Evolutionary conservation across 2,888 invertebrate genomes (phyloP).

Genomic region (Anticlea derivata): DNA sequence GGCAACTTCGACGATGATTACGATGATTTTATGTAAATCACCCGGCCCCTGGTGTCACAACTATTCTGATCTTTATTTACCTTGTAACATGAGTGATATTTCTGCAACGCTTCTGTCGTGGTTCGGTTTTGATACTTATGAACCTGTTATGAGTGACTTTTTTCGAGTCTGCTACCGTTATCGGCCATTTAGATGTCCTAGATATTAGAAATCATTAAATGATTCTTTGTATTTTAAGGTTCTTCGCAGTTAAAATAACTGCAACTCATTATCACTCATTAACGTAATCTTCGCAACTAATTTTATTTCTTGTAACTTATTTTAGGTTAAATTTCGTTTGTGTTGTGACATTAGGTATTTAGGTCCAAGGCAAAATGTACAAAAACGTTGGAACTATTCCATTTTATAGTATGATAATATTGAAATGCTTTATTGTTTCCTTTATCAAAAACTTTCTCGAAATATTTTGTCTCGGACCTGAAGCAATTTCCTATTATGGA

Average conservation of each 20-base stretch:
- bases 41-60: constrained; percentile 28
- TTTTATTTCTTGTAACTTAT: constrained; percentile 8
- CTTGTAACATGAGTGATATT: constrained; percentile 13
- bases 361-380: constrained; percentile 27
- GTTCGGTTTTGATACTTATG: background rate
- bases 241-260: too few species aligned
- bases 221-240: background rate
- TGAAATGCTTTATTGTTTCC: constrained; percentile 15
- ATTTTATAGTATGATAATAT: constrained; percentile 10
- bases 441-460: constrained; percentile 18
- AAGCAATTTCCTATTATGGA: constrained; percentile 17
- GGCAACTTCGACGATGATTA: constrained; percentile 87
- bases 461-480: constrained; percentile 24
- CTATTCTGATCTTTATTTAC: constrained; percentile 9
- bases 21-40: constrained; percentile 91
- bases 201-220: constrained; percentile 5
- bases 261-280: background rate
- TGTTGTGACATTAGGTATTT: constrained; percentile 22
- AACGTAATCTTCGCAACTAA: background rate
- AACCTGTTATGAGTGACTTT: background rate
- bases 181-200: background rate
- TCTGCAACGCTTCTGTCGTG: background rate
- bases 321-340: constrained; percentile 10
- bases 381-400: constrained; percentile 1
- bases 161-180: background rate